Conservation (phyloP, 1,140 invertebrate genomes). For the Linepithema humile region DNA sequence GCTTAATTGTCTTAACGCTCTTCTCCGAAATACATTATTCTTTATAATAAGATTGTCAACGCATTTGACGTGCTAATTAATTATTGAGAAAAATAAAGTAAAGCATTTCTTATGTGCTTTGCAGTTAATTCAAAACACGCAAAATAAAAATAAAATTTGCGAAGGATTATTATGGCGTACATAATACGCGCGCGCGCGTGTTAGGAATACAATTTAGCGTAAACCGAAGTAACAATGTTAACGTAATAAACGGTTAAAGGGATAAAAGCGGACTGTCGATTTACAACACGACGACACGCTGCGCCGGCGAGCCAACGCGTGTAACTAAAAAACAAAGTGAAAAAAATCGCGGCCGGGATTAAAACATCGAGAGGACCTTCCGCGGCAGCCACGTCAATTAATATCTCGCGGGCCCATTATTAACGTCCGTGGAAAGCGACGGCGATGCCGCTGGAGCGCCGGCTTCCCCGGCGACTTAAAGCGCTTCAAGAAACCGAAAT, state of each 20-base stretch:
- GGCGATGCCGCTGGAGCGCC: constrained; percentile 55
- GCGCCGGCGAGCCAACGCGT: background rate
- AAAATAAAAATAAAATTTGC: background rate
- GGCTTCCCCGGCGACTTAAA: constrained; percentile 79
- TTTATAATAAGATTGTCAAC: background rate
- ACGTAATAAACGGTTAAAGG: constrained; percentile 9
- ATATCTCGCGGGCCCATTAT: constrained; percentile 72
- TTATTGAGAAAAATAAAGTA: background rate
- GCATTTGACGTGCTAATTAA: background rate
- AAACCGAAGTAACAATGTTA: constrained; percentile 9
- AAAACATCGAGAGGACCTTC: constrained; percentile 65
- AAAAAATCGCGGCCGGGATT: constrained; percentile 46
- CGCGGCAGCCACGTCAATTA: constrained; percentile 68
- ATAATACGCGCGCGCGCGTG: background rate
- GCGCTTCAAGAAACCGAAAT: constrained; percentile 83
- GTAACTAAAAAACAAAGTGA: background rate
- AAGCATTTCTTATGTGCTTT: background rate
- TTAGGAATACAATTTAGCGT: background rate
- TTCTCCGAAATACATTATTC: background rate
- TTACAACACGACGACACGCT: constrained; percentile 27
- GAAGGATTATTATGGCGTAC: background rate
- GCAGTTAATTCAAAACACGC: background rate
- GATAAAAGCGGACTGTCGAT: constrained; percentile 16
- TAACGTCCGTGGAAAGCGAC: constrained; percentile 71
- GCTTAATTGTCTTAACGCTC: background rate